A percentile compares a stretch with the other conserved stretches of the same genome.
These are phyloP conservation scores for Burhinus bistriatus DNA, from an alignment of 2,113 vertebrate genomes.

Conservation along the genomic window DNA sequence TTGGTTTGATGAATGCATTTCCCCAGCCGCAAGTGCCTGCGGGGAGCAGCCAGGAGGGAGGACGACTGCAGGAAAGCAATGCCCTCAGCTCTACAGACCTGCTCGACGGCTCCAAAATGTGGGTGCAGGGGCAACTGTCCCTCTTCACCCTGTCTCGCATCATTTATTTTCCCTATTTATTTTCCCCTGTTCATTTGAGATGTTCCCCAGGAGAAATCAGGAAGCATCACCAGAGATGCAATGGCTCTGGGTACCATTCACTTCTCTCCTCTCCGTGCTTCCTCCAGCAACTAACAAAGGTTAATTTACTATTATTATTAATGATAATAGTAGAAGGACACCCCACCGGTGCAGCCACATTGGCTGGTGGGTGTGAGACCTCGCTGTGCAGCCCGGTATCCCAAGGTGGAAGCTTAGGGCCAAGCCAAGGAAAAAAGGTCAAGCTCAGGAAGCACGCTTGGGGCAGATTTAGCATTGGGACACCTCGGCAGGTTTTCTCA, in stretches of 20 bases:
- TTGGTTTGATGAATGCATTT: rapidly evolving
- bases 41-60: background rate
- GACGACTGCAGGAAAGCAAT: background rate
- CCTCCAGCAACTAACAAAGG: background rate
- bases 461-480: background rate
- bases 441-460: background rate
- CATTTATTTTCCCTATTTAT: background rate
- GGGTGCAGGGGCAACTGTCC: background rate
- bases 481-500: background rate
- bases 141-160: background rate
- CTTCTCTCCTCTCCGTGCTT: rapidly evolving
- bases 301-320: background rate
- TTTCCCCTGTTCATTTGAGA: background rate
- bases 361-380: background rate
- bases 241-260: background rate
- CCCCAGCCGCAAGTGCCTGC: rapidly evolving
- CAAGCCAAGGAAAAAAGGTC: background rate
- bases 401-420: background rate
- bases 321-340: background rate
- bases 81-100: background rate
- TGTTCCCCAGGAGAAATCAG: background rate
- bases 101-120: background rate
- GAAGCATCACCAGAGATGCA: background rate
- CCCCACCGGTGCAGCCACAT: rapidly evolving
- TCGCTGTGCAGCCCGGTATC: background rate